phyloP scores from a whole-genome alignment of 2,888 invertebrate genomes.

The Eustalomyia histrio region DNA sequence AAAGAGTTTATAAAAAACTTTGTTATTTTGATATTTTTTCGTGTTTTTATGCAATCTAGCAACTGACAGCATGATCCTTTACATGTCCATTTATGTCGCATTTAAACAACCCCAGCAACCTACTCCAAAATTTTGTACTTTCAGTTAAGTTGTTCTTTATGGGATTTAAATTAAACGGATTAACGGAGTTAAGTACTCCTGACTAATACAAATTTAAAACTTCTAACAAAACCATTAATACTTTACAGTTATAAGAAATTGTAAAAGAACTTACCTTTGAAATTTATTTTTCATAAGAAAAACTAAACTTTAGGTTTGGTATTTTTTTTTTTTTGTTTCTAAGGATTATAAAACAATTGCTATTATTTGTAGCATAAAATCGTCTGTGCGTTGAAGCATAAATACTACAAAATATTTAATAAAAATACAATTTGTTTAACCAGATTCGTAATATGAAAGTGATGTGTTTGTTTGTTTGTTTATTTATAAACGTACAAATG shows the following conservation, averaged over 20 bases:
- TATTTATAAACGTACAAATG: background rate
- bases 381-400: background rate
- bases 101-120: no score
- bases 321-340: background rate
- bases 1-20: no score
- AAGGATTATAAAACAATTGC: background rate
- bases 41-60: no score
- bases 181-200: no score
- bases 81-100: no score
- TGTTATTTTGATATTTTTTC: no score
- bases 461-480: background rate
- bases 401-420: slow-evolving; percentile 5
- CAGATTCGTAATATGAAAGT: background rate
- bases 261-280: background rate
- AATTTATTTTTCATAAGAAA: background rate
- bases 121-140: no score
- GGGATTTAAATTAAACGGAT: no score
- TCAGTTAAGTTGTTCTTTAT: no score
- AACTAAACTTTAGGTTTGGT: background rate
- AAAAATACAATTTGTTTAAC: background rate
- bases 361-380: background rate
- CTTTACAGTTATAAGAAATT: background rate
- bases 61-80: no score
- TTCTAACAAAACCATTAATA: no score
- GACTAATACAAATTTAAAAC: no score